phyloP scores from a whole-genome alignment of 1,140 invertebrate genomes.

The Ceratosolen solmsi region DNA sequence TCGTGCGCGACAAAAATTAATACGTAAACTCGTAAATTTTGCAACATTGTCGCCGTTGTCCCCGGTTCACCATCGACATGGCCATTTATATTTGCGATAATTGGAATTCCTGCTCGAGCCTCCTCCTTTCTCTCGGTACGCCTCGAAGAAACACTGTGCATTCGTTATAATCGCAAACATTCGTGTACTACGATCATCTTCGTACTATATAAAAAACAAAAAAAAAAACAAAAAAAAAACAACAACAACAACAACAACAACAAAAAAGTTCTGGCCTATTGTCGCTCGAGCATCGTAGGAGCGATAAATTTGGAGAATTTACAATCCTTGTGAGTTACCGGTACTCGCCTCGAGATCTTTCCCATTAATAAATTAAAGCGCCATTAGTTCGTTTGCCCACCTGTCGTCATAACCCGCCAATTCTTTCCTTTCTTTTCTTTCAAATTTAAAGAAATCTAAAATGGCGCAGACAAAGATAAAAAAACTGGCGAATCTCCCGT shows the following conservation, averaged over 20 bases:
- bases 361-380: conserved; percentile 7
- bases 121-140: neutral
- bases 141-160: neutral
- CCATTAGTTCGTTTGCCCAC: neutral
- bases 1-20: neutral
- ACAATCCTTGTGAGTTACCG: neutral
- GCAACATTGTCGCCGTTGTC: neutral
- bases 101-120: neutral
- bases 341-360: neutral
- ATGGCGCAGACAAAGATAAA: neutral
- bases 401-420: neutral
- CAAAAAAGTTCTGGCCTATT: neutral
- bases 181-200: neutral
- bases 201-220: too few relatives aligned
- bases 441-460: conserved; percentile 21
- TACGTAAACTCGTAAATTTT: conserved; percentile 8
- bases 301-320: conserved; percentile 23
- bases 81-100: neutral
- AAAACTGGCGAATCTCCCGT: neutral
- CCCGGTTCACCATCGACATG: neutral
- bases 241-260: too few relatives aligned
- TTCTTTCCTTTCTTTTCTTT: too few relatives aligned
- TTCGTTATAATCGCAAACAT: neutral
- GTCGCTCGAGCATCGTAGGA: neutral
- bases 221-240: too few relatives aligned